Conservation (phyloP, 2,888 invertebrate species). For the Anarsia innoxiella region DNA sequence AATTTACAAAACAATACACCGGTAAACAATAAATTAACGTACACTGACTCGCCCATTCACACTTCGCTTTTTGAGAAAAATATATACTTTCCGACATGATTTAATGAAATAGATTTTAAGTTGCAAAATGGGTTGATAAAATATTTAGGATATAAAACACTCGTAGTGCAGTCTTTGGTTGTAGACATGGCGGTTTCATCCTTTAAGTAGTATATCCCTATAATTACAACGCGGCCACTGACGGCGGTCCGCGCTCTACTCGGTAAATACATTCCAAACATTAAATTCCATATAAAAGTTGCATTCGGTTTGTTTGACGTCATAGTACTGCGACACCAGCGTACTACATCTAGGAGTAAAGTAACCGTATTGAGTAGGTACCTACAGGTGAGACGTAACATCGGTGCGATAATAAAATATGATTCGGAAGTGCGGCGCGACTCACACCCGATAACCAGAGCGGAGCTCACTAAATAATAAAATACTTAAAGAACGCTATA, state of each 20-base stretch:
- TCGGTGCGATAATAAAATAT: too few species aligned
- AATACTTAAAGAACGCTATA: conserved; percentile 12
- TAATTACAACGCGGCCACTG: background rate
- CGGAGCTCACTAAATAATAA: conserved; percentile 1
- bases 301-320: background rate
- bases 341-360: too few species aligned
- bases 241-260: background rate
- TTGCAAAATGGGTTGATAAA: conserved; percentile 8
- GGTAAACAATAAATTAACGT: background rate
- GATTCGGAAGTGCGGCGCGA: too few species aligned
- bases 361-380: too few species aligned
- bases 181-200: conserved; percentile 7
- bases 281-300: background rate
- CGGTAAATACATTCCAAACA: background rate
- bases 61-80: conserved; percentile 8
- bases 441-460: background rate
- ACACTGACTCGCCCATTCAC: background rate
- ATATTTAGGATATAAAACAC: conserved; percentile 9
- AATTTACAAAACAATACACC: background rate
- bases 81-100: conserved; percentile 8
- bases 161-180: conserved; percentile 12
- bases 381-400: too few species aligned
- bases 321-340: too few species aligned
- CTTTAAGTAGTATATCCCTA: background rate
- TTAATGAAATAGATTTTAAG: conserved; percentile 10